Percentiles rank a stretch among this genome's conserved stretches.
Evolutionary conservation across 2,113 vertebrate species (phyloP).

Genomic region (Gymnorhina tibicen): DNA sequence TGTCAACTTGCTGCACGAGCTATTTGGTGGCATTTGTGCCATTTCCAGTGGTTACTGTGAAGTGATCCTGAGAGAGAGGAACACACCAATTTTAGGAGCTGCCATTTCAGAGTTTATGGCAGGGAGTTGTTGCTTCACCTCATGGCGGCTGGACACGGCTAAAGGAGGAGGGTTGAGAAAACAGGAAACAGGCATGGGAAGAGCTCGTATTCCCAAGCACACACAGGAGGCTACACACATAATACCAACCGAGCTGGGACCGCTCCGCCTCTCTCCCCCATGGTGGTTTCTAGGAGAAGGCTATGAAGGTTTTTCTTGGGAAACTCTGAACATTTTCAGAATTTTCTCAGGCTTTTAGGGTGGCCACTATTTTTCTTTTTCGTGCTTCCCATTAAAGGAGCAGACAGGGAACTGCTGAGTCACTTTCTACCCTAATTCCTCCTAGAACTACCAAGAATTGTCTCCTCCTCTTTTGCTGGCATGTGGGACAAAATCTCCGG

Average conservation of each 20-base stretch:
- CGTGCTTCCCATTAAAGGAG: not conserved
- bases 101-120: not conserved
- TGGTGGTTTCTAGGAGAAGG: not conserved
- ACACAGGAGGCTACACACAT: rapidly evolving
- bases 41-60: not conserved
- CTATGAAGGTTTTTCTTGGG: not conserved
- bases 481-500: not conserved
- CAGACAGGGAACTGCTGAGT: not conserved
- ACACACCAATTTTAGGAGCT: not conserved
- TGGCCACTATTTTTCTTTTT: not conserved
- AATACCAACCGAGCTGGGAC: not conserved
- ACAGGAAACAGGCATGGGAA: not conserved
- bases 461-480: not conserved
- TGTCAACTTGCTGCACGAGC: not conserved
- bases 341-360: not conserved
- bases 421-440: not conserved
- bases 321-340: not conserved
- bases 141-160: not conserved
- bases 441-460: not conserved
- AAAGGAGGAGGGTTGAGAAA: not conserved
- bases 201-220: not conserved
- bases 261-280: rapidly evolving
- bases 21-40: not conserved
- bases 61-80: not conserved
- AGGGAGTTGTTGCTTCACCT: not conserved